A percentile compares a stretch with the other conserved stretches of the same genome.
Evolutionary conservation across 1,140 invertebrate genomes (phyloP).

Genomic region (Apis laboriosa): DNA sequence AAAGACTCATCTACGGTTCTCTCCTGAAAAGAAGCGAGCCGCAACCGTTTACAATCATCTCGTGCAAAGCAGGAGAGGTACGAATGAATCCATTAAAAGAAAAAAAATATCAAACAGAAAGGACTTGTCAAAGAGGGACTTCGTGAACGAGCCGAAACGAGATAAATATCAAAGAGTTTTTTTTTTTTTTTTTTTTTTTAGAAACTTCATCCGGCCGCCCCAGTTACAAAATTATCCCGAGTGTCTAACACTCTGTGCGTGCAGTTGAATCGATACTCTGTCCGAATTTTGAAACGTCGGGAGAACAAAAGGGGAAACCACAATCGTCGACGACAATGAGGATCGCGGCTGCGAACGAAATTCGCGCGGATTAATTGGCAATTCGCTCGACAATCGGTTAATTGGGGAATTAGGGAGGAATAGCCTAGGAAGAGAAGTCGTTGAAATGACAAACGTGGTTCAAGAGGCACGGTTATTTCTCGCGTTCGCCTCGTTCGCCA

Average conservation of each 20-base stretch:
- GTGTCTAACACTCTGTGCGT: too few species aligned
- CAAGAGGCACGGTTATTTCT: conserved; percentile 3
- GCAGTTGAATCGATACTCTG: not conserved
- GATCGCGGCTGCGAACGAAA: not conserved
- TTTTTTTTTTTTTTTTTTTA: too few species aligned
- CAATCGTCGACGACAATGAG: too few species aligned
- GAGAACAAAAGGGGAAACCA: too few species aligned
- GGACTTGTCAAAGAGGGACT: too few species aligned
- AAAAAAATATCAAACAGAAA: not conserved
- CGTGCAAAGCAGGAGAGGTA: not conserved
- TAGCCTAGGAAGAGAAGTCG: not conserved
- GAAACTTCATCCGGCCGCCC: not conserved
- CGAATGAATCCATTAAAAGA: not conserved
- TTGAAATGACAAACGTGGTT: conserved; percentile 37
- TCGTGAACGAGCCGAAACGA: not conserved
- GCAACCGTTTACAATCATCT: not conserved
- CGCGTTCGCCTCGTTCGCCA: not conserved
- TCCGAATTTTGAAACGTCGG: not conserved
- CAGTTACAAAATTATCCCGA: not conserved
- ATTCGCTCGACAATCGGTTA: not conserved
- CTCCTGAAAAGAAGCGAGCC: not conserved
- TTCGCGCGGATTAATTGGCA: not conserved
- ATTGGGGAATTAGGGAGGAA: conserved; percentile 19
- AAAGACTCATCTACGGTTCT: too few species aligned
- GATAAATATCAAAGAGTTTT: not conserved